Conservation (phyloP, 2,113 vertebrate genomes). For the Petromus typicus region DNA sequence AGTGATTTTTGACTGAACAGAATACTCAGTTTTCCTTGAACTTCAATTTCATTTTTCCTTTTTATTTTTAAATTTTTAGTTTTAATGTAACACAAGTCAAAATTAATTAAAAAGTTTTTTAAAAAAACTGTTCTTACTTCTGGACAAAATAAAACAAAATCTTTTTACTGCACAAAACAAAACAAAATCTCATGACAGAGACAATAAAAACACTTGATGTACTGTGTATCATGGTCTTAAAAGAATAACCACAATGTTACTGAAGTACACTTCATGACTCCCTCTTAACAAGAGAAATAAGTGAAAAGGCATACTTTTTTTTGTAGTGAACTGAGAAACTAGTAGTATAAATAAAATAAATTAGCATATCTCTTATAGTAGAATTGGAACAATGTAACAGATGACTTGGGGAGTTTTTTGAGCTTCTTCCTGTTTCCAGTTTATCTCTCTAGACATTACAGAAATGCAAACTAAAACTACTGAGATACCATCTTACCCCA, state of each 20-base stretch:
- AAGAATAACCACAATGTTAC: neutral
- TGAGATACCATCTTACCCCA: neutral
- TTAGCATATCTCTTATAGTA: neutral
- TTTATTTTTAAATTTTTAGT: neutral
- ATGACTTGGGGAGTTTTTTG: neutral
- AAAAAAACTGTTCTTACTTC: neutral
- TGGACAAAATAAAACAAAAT: neutral
- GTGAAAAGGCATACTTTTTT: neutral
- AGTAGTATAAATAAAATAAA: neutral
- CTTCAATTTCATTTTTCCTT: neutral
- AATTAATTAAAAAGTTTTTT: neutral
- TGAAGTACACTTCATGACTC: neutral
- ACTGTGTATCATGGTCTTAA: neutral
- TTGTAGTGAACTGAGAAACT: neutral
- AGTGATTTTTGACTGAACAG: neutral
- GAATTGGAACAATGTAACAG: neutral
- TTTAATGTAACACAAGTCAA: neutral
- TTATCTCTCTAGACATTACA: neutral
- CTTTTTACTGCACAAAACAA: neutral
- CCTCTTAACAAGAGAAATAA: neutral
- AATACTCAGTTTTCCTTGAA: neutral
- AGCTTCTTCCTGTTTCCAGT: neutral
- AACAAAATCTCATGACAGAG: neutral
- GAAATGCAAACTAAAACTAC: neutral
- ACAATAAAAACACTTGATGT: neutral